phyloP scores from a whole-genome alignment of 2,797 vertebrate species.

The Labeo calbasu region DNA sequence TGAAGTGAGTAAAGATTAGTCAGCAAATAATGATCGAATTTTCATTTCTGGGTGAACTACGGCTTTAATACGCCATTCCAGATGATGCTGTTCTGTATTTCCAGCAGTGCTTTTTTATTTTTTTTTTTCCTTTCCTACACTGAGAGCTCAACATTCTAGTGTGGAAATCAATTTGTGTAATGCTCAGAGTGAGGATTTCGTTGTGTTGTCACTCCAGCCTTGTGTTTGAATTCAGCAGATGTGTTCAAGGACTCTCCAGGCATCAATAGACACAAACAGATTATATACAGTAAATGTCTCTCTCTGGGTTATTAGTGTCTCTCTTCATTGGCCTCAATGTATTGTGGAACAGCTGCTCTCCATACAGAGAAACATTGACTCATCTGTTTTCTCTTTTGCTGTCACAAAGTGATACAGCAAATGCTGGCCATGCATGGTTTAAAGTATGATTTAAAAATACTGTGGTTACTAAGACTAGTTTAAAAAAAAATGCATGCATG shows the following conservation, averaged over 20 bases:
- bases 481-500: neutral
- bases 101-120: neutral
- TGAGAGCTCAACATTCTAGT: neutral
- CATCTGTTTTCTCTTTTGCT: conserved; percentile 40
- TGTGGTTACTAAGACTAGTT: neutral
- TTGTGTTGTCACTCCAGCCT: conserved; percentile 14
- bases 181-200: neutral
- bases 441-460: neutral
- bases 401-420: conserved; percentile 27
- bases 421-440: conserved; percentile 12
- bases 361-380: conserved; percentile 33
- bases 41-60: neutral
- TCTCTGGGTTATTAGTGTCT: conserved; percentile 44
- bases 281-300: conserved; percentile 48
- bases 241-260: conserved; percentile 34
- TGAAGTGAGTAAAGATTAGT: neutral
- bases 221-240: conserved; percentile 11
- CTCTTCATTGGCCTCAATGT: conserved; percentile 27
- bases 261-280: conserved; percentile 40
- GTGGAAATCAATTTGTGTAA: conserved; percentile 22
- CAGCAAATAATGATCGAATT: neutral
- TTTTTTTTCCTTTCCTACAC: neutral
- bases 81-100: neutral
- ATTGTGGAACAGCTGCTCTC: conserved; percentile 39
- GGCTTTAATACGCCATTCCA: neutral